Conservation (phyloP, 2,888 invertebrate genomes). For the Microchrysa polita region DNA sequence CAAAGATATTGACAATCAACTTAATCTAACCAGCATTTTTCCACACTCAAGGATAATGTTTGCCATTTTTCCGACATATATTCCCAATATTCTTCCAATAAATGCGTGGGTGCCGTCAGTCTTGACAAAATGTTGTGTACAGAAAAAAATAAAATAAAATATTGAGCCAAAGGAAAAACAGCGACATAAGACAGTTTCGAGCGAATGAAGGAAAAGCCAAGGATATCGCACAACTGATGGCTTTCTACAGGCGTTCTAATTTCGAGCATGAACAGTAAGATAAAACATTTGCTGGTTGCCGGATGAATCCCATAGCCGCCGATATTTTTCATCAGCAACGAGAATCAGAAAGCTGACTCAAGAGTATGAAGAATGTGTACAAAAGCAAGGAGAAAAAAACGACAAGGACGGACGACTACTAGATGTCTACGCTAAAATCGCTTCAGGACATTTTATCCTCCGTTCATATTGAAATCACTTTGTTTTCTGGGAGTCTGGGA, state of each 20-base stretch:
- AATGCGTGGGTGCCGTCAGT: neutral
- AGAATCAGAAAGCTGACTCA: neutral
- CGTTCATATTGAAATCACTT: conserved; percentile 2
- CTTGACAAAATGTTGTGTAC: neutral
- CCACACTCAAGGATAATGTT: conserved; percentile 8
- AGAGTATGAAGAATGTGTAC: neutral
- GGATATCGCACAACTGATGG: neutral
- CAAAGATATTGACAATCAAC: conserved; percentile 29
- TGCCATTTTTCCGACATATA: neutral
- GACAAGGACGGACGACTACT: too few species aligned
- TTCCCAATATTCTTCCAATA: neutral
- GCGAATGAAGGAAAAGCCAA: neutral
- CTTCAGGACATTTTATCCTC: neutral
- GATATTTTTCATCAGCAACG: neutral
- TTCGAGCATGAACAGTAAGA: neutral
- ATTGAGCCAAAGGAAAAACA: neutral
- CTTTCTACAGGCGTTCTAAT: neutral
- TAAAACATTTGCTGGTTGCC: neutral
- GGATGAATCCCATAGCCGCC: neutral
- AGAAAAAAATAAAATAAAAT: too few species aligned
- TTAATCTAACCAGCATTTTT: conserved; percentile 22
- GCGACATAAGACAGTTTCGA: neutral
- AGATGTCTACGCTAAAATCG: neutral
- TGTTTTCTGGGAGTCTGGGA: neutral
- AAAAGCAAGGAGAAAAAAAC: neutral